Evolutionary conservation across 2,888 invertebrate genomes (phyloP).

Genomic region (Steinernema carpocapsae): DNA sequence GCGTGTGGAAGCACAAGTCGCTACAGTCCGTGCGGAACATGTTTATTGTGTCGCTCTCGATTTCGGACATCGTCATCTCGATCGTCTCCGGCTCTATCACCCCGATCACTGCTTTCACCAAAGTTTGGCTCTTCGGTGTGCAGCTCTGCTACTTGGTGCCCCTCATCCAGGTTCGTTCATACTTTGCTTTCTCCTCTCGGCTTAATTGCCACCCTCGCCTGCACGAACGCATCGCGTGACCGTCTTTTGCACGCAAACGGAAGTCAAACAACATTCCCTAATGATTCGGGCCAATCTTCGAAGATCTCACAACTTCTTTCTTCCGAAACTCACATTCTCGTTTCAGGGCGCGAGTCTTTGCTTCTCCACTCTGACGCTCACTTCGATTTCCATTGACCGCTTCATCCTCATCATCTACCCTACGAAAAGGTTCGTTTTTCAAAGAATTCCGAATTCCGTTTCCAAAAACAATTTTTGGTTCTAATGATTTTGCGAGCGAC

Average conservation of each 20-base stretch:
- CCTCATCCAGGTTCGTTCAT: slow-evolving; percentile 78
- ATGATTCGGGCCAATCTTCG: background rate
- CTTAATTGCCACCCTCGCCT: no score
- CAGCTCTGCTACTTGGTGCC: slow-evolving; percentile 88
- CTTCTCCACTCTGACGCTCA: slow-evolving; percentile 93
- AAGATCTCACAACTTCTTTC: background rate
- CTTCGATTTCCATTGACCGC: slow-evolving; percentile 94
- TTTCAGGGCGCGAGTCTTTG: slow-evolving; percentile 83
- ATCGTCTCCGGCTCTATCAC: slow-evolving; percentile 93
- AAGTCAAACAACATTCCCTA: background rate
- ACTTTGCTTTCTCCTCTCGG: background rate
- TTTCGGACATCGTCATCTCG: slow-evolving; percentile 88
- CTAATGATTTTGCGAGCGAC: background rate
- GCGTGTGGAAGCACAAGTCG: slow-evolving; percentile 55
- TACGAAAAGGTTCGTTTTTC: slow-evolving; percentile 52
- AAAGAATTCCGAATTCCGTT: no score
- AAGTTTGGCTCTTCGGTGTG: slow-evolving; percentile 88
- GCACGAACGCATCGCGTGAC: slow-evolving; percentile 8
- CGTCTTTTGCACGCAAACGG: background rate
- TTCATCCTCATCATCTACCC: slow-evolving; percentile 71
- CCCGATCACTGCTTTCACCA: slow-evolving; percentile 88
- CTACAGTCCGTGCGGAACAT: slow-evolving; percentile 67
- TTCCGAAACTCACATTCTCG: background rate
- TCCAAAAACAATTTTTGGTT: background rate
- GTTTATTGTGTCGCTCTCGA: slow-evolving; percentile 64